Base-by-base conservation (phyloP, 2,797 vertebrate species). In the Mus spretus region DNA sequence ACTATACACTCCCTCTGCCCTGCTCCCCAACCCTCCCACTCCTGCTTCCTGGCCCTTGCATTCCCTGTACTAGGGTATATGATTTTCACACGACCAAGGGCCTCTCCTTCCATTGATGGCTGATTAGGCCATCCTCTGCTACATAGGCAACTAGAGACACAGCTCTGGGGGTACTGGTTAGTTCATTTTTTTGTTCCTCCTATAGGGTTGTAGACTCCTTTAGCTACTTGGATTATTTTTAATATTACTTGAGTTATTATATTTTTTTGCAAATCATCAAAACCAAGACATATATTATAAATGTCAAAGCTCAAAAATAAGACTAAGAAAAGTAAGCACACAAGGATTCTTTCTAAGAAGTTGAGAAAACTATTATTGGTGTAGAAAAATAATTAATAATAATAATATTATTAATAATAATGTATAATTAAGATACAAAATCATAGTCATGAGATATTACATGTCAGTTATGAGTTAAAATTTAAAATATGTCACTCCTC, bases 381-480 rank as follows among this genome's bases (percentile, higher is more conserved):
- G n/a, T 1, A 59, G 61, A 77, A 72, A 82, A 31, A 12, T 28
- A 28, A 28, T 63, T 26, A 28, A 4, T 65, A 13, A 65, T 65
- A 31, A 28, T 28, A 26, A 61, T 26, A n/a, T n/a, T n/a, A n/a
- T n/a, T 65, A 31, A 28, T 28, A 26, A 26, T 63, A 67, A 77
- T 24, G 0, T 67, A 28, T 85, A 93, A 85, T 77, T 94, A 92
- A 50, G 47, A 81, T 20, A 34, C 13, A 89, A 95, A 90, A 94
- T 28, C 87, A 57, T 67, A 9, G 22, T 92, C 57, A 83, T 6
- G 72, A 10, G 2, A 8, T 40, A 61, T 79, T 12, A 74, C 9
- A 87, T 88, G 31, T 72, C 81, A 93, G 65, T 90, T 96, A 61
- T 90, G 40, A 90, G 2, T 31, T 75, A 44, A 37, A 75, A 92